A percentile compares a stretch with the other conserved stretches of the same genome.
Evolutionary conservation across 2,797 vertebrate species (phyloP).

Genomic region (Coilia nasus): DNA sequence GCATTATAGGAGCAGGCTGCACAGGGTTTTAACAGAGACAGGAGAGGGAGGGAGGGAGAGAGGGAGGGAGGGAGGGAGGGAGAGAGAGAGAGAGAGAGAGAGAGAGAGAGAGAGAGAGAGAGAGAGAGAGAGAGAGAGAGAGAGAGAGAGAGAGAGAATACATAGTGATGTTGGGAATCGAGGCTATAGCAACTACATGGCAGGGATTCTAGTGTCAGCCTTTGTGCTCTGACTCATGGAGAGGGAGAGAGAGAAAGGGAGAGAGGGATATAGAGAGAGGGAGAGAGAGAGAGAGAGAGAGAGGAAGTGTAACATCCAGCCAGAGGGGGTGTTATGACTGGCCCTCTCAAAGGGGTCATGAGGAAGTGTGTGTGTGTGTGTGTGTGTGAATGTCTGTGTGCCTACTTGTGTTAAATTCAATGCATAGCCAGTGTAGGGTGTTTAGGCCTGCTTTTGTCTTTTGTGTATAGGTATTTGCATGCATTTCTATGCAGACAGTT

Average conservation of each 20-base stretch:
- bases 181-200: neutral
- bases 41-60: neutral
- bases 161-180: neutral
- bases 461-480: neutral
- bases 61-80: neutral
- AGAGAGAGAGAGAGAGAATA: neutral
- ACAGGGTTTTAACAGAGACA: neutral
- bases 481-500: neutral
- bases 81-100: neutral
- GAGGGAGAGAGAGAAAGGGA: neutral
- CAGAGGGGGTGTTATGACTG: constrained; percentile 20
- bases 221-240: neutral
- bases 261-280: neutral
- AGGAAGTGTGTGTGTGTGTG: constrained; percentile 25
- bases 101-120: neutral
- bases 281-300: neutral
- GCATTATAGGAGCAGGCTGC: neutral
- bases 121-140: neutral
- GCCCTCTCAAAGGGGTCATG: constrained; percentile 12
- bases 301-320: constrained; percentile 11
- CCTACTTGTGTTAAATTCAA: neutral
- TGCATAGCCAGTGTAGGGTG: neutral
- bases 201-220: neutral
- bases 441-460: neutral
- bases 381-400: constrained; percentile 10